A percentile compares a stretch with the other conserved stretches of the same genome.
These are phyloP conservation scores for Callospermophilus lateralis DNA, from an alignment of 2,113 vertebrate genomes.

Conservation along the genomic window DNA sequence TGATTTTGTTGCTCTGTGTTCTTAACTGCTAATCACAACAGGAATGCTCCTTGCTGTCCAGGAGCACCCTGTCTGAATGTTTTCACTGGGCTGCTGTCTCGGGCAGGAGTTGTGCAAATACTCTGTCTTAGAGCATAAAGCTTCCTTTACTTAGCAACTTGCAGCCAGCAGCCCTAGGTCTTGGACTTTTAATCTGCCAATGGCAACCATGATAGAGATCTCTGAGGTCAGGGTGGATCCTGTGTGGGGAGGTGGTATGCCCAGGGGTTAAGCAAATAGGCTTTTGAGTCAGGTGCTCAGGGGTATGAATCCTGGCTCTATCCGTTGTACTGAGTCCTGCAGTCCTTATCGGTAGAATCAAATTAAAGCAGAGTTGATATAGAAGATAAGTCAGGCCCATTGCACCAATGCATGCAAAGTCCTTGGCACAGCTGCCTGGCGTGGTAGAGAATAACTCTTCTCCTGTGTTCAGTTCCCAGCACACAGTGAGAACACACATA, in stretches of 20 bases:
- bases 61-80: accelerated
- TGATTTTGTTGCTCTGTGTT: accelerated
- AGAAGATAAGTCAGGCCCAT: not conserved
- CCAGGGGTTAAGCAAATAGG: not conserved
- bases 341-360: not conserved
- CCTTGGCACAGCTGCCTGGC: not conserved
- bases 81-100: not conserved
- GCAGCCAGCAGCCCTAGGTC: not conserved
- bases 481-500: not conserved
- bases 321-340: not conserved
- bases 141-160: not conserved
- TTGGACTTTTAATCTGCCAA: not conserved
- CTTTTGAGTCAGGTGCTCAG: not conserved
- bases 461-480: not conserved
- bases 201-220: not conserved
- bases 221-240: not conserved
- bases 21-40: no score
- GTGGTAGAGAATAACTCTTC: not conserved
- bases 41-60: not conserved
- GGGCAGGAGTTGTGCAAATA: not conserved
- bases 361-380: not conserved
- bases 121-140: not conserved
- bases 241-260: not conserved
- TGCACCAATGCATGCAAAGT: accelerated
- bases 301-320: not conserved